Evolutionary conservation across 2,113 vertebrate species (phyloP).

Genomic region (Crotalus horridus): DNA sequence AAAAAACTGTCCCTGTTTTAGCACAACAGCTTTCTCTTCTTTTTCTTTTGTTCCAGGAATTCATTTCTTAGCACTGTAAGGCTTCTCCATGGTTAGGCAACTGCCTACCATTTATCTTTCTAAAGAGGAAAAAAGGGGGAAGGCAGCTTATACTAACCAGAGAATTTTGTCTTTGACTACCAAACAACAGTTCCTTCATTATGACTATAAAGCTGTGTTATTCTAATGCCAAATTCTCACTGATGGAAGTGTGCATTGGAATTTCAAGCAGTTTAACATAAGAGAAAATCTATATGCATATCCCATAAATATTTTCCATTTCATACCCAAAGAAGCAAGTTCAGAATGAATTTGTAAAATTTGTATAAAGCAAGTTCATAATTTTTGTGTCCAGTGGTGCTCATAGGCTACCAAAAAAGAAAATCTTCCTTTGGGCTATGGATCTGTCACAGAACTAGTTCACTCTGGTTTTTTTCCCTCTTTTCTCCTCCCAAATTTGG

Average conservation of each 20-base stretch:
- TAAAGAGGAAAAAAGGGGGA: neutral
- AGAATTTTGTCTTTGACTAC: neutral
- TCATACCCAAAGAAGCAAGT: neutral
- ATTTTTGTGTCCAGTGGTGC: neutral
- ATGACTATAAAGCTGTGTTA: neutral
- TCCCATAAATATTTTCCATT: neutral
- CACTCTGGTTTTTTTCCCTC: neutral
- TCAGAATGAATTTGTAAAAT: neutral
- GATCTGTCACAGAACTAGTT: neutral
- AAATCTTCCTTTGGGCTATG: neutral
- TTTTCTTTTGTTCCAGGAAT: neutral
- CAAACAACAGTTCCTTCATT: neutral
- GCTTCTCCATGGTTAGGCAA: neutral
- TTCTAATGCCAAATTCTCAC: neutral
- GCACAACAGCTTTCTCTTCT: neutral
- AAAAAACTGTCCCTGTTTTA: neutral
- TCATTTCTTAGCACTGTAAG: neutral
- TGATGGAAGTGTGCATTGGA: neutral
- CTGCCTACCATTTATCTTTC: neutral
- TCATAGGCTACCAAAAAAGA: neutral
- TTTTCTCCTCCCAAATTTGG: neutral
- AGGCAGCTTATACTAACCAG: neutral
- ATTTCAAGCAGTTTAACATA: neutral
- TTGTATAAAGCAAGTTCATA: neutral
- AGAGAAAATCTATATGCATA: neutral